phyloP scores from a whole-genome alignment of 1,140 invertebrate genomes.

The Mesaphorura yosii region DNA sequence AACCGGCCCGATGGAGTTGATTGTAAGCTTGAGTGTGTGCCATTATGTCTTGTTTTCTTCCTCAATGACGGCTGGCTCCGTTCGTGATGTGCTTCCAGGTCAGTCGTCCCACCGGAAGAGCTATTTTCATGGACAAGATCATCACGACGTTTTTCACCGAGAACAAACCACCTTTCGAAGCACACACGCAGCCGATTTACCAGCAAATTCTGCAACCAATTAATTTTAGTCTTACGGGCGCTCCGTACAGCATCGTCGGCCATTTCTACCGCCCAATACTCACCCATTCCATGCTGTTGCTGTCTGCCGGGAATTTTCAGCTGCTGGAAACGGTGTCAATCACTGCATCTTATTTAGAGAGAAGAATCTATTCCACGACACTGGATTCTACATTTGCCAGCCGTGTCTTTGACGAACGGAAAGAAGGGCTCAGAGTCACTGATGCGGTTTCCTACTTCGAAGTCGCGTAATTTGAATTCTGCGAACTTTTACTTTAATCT shows the following conservation, averaged over 20 bases:
- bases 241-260: constrained; percentile 1
- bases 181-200: neutral
- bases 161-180: neutral
- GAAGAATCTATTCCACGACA: neutral
- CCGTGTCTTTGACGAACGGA: no score
- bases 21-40: constrained; percentile 1
- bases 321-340: constrained; percentile 4
- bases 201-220: neutral
- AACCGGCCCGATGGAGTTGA: neutral
- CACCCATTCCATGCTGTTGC: neutral
- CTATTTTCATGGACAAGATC: constrained; percentile 1
- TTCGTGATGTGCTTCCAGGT: constrained; percentile 1
- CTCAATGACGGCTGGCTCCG: neutral
- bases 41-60: neutral
- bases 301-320: neutral
- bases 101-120: constrained; percentile 1
- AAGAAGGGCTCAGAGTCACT: no score
- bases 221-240: neutral
- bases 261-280: neutral
- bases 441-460: no score
- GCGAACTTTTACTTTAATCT: no score
- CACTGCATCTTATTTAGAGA: neutral
- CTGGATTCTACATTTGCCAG: constrained; percentile 6
- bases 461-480: no score
- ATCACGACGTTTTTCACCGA: constrained; percentile 5